A percentile compares a stretch with the other conserved stretches of the same genome.
These are phyloP conservation scores for Gasteruption jaculator DNA, from an alignment of 2,888 invertebrate species.

Conservation along the genomic window DNA sequence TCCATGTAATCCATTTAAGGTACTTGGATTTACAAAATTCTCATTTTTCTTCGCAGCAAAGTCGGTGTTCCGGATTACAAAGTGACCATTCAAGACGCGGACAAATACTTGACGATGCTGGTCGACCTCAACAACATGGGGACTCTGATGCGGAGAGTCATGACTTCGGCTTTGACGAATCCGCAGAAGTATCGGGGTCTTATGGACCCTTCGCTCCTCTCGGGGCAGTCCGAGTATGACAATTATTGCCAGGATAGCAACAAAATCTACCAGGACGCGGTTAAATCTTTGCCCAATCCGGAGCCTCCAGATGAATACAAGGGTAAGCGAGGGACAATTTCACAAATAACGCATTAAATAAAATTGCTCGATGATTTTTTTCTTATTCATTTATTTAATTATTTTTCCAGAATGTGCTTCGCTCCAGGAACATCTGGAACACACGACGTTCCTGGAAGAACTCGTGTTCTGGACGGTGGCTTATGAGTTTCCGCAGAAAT, in stretches of 20 bases:
- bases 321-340: conserved; percentile 42
- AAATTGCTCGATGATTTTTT: conserved; percentile 1
- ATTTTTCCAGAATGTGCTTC: conserved; percentile 63
- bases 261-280: conserved; percentile 74
- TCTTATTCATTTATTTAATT: conserved; percentile 2
- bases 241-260: conserved; percentile 70
- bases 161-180: conserved; percentile 87
- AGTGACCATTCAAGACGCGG: conserved; percentile 77
- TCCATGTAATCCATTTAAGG: conserved; percentile 18
- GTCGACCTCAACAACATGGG: conserved; percentile 96
- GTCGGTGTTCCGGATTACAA: conserved; percentile 58
- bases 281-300: conserved; percentile 73
- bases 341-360: conserved; percentile 4
- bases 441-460: conserved; percentile 87
- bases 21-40: conserved; percentile 12
- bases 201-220: conserved; percentile 38
- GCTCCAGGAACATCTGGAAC: conserved; percentile 71
- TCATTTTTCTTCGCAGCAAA: conserved; percentile 38
- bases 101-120: conserved; percentile 83
- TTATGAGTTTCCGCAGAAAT: conserved; percentile 95
- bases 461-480: conserved; percentile 97
- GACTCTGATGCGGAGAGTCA: conserved; percentile 89
- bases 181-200: conserved; percentile 58
- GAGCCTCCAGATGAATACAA: conserved; percentile 72
- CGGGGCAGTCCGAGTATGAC: conserved; percentile 63